Conservation (phyloP, 2,888 invertebrate genomes). For the Axea sp. region DNA sequence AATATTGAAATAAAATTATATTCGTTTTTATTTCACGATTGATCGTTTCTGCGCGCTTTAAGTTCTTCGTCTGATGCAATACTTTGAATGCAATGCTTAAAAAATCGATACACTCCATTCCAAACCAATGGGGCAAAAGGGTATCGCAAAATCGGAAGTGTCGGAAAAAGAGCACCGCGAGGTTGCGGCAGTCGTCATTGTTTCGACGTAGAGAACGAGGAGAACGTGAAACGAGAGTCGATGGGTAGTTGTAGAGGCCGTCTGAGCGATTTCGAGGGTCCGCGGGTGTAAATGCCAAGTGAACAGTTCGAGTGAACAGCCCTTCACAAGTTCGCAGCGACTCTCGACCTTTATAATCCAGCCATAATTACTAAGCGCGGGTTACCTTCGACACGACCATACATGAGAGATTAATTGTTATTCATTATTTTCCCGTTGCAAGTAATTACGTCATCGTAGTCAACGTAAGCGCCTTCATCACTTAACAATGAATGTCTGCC, state of each 20-base stretch:
- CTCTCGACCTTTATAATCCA: conserved; percentile 79
- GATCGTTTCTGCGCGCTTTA: not conserved
- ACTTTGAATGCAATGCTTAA: conserved; percentile 24
- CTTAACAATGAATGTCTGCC: conserved; percentile 75
- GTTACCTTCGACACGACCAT: conserved; percentile 68
- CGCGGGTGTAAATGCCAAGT: conserved; percentile 77
- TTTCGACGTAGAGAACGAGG: conserved; percentile 65
- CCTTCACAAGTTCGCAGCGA: conserved; percentile 73
- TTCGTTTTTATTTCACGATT: too few species aligned
- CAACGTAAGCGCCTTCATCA: conserved; percentile 60
- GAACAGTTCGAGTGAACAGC: conserved; percentile 79
- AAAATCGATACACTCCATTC: conserved; percentile 53
- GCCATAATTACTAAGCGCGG: conserved; percentile 74
- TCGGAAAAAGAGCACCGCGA: conserved; percentile 63
- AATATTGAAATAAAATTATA: too few species aligned
- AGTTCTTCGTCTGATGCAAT: conserved; percentile 8
- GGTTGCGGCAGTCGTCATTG: conserved; percentile 68
- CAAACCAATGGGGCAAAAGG: conserved; percentile 62
- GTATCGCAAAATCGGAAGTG: conserved; percentile 66
- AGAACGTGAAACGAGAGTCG: conserved; percentile 50
- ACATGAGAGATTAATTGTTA: conserved; percentile 79
- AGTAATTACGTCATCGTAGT: conserved; percentile 77
- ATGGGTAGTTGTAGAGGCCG: conserved; percentile 60
- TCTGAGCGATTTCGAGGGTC: conserved; percentile 72
- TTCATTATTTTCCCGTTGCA: conserved; percentile 78